These are phyloP conservation scores for Epistrophella euchroma DNA, from an alignment of 2,888 invertebrate species.

Conservation along the genomic window DNA sequence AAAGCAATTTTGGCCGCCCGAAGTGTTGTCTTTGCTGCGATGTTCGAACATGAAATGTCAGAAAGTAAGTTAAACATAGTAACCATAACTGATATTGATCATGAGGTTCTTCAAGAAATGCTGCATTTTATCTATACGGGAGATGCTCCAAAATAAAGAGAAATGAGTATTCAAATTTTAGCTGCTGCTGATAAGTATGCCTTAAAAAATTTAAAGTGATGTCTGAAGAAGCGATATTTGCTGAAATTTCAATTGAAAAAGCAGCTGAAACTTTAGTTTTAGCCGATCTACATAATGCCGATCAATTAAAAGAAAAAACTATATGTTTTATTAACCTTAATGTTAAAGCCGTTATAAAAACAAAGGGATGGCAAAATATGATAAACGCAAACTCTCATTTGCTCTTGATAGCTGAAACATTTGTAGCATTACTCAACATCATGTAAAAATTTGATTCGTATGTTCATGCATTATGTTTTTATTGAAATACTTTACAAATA, in stretches of 20 bases:
- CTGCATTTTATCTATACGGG: not conserved
- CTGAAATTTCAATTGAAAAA: constrained; percentile 97
- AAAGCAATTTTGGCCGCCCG: not conserved
- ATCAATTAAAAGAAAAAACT: constrained; percentile 98
- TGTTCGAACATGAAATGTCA: not conserved
- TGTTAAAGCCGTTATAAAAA: constrained; percentile 99
- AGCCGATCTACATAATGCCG: constrained; percentile 98
- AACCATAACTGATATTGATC: not conserved
- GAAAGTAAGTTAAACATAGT: not conserved
- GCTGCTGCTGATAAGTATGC: constrained; percentile 87
- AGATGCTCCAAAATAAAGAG: not conserved
- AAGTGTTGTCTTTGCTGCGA: not conserved
- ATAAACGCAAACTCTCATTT: constrained; percentile 93
- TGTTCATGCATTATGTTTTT: too few relatives aligned
- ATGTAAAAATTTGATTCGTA: too few relatives aligned
- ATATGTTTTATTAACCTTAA: constrained; percentile 99
- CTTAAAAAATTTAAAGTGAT: constrained; percentile 99
- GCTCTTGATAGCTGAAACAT: constrained; percentile 99
- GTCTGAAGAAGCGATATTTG: constrained; percentile 98
- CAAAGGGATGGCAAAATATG: constrained; percentile 98
- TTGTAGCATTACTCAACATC: too few relatives aligned
- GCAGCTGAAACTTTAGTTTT: constrained; percentile 88
- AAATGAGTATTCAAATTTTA: not conserved
- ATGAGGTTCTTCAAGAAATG: not conserved
- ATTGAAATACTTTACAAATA: too few relatives aligned